Evolutionary conservation across 2,113 vertebrate species (phyloP).

Genomic region (Aphyosemion australe): DNA sequence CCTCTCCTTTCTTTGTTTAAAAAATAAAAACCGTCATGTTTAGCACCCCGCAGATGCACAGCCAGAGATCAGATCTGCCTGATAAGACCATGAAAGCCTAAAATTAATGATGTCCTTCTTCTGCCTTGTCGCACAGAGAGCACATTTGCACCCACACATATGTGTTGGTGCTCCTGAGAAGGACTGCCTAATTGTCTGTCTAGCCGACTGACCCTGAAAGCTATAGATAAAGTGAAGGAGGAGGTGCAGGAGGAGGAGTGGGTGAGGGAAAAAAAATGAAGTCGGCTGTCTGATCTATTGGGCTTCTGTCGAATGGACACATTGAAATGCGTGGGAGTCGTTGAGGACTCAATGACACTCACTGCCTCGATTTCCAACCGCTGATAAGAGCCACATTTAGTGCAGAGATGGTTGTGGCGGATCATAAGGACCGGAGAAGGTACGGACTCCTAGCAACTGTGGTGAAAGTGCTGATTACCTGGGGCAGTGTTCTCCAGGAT

Average conservation of each 20-base stretch:
- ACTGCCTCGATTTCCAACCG: not conserved
- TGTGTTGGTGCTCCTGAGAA: constrained; percentile 31
- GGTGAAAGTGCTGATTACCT: not conserved
- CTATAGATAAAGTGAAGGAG: constrained; percentile 38
- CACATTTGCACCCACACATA: constrained; percentile 25
- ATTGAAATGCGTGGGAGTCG: not conserved
- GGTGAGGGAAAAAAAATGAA: constrained; percentile 48
- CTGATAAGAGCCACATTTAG: not conserved
- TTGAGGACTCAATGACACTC: constrained; percentile 14
- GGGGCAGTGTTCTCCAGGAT: not conserved
- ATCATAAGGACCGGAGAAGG: constrained; percentile 1
- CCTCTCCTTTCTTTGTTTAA: not conserved
- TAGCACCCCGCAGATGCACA: constrained; percentile 11
- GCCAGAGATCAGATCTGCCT: constrained; percentile 11
- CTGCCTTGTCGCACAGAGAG: constrained; percentile 3
- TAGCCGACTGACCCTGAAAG: constrained; percentile 69
- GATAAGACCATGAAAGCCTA: constrained; percentile 19
- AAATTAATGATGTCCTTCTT: constrained; percentile 20
- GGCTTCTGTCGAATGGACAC: constrained; percentile 14
- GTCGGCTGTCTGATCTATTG: constrained; percentile 35
- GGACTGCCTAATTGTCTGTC: constrained; percentile 65
- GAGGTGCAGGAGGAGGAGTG: constrained; percentile 13
- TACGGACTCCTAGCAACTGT: not conserved
- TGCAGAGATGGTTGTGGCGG: not conserved
- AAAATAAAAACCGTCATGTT: not conserved